Evolutionary conservation across 2,113 vertebrate genomes (phyloP), one percentile per base, ranked within the genome.

Genomic region (Cyanoramphus novaezelandiae): DNA sequence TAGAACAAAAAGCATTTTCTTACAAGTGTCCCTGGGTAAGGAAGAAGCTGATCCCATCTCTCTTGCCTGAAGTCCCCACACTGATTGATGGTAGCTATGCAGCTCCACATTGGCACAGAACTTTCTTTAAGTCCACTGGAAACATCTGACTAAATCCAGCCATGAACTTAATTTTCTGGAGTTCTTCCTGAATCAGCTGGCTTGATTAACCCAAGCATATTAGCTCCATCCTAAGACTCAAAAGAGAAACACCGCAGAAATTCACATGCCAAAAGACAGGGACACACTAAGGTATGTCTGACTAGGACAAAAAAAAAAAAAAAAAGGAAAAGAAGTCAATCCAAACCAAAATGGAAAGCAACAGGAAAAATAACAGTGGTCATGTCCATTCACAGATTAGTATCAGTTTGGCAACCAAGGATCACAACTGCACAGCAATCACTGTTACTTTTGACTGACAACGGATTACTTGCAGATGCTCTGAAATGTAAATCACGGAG

Each of bases 401-500:
- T 44, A 64, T 75, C 79, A 74, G 72, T 92, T 92, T 87, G 93
- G 90, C 92, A 93, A 91, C 81, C 86, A 41, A 93, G 78, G 81
- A 50, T 95, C 93, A 96, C 95, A 95, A 94, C 75, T 96, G 96
- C 92, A 95, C 94, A 39, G 88, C 68, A 94, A 97, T 71, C 91
- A 95, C 91, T 80, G 78, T 78, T 84, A 96, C 52, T 86, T 65
- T 52, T 92, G 87, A 93, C 52, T 27, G 84, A 96, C 78, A 52
- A 95, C 2, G 2, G 96, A 87, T 93, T 44, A 95, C 82, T 92
- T 81, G 97, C 90, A 94, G 93, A 75, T 93, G 82, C 92, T 96
- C 83, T 77, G 90, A 71, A 77, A 94, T 87, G 77, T 35, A 53
- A 92, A 82, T 78, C 68, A 63, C n/a, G 70, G 53, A 53, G 92